Evolutionary conservation across 2,113 vertebrate species (phyloP), one percentile per base, ranked within the genome.

Genomic region (Hydrolagus affinis): DNA sequence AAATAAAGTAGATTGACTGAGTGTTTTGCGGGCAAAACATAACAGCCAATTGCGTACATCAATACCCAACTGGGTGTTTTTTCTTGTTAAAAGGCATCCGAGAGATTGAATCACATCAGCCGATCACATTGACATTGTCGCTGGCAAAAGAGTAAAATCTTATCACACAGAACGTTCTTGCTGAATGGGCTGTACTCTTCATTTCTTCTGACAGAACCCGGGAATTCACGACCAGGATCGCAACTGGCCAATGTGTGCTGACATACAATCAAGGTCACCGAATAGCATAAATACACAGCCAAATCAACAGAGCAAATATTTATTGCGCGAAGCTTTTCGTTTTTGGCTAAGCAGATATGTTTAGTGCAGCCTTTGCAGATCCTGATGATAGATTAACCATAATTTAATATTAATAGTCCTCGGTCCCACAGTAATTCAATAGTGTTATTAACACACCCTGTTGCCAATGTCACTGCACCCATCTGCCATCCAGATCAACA

Each of bases 81-180:
- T 28, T 14, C 25, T 72, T 30, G 25, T 12, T 11, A 72, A 30
- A 60, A 78, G 23, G n/a, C 3, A 25, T 23, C 57, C 76, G 60
- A 62, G 23, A 78, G 60, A 60, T 62, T 57, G 4, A 78, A 78
- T 62, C 62, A 19, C 75, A 77, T 77, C 21, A 59, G 21, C 75
- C 14, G 56, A n/a, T 12, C 75, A 77, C 75, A 60, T 59, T 23
- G 75, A 77, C 75, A 77, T 77, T 77, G 57, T 59, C 56, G 6
- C 75, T 57, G 75, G 8, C 75, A 77, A 77, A 6, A 60, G 19
- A 11, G 23, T 21, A 77, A 19, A 77, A 59, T 23, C 70, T 72
- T 28, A 72, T 77, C 75, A 77, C 7, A 60, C 56, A 77, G 75
- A 77, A 77, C 21, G 12, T 12, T 28, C 59, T 62, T 78, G 57